Evolutionary conservation across 92 coral and sea anemone genomes (phyloP).

Genomic region (Siderastrea radians): DNA sequence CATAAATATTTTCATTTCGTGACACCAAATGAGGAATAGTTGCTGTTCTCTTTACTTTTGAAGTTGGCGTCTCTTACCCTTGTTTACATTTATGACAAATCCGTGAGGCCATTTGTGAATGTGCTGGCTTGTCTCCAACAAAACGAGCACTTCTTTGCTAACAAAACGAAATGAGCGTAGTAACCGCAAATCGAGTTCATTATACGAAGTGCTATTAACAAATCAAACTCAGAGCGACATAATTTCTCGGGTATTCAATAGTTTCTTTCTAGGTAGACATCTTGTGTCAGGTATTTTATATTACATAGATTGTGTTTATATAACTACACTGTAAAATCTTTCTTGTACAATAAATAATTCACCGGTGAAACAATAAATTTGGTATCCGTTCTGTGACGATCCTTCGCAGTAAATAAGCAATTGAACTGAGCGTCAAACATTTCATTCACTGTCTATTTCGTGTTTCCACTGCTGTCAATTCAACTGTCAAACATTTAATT

Average conservation of each 20-base stretch:
- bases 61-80: background rate
- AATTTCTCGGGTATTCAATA: too few relatives aligned
- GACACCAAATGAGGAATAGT: too few relatives aligned
- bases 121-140: background rate
- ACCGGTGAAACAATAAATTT: too few relatives aligned
- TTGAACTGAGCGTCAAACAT: background rate
- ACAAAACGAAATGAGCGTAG: background rate
- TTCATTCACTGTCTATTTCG: background rate
- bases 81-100: constrained; percentile 5
- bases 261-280: too few relatives aligned
- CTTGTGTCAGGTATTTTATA: too few relatives aligned
- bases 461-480: background rate
- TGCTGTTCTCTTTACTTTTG: background rate
- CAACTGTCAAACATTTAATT: background rate
- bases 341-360: too few relatives aligned
- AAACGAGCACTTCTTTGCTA: constrained; percentile 11
- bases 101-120: background rate
- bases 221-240: background rate
- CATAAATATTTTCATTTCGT: background rate
- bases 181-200: background rate
- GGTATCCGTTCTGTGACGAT: background rate
- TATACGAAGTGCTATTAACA: background rate
- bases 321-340: too few relatives aligned
- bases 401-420: background rate
- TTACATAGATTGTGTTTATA: too few relatives aligned